Conservation (phyloP, 2,113 vertebrate species). For the Alces alces region DNA sequence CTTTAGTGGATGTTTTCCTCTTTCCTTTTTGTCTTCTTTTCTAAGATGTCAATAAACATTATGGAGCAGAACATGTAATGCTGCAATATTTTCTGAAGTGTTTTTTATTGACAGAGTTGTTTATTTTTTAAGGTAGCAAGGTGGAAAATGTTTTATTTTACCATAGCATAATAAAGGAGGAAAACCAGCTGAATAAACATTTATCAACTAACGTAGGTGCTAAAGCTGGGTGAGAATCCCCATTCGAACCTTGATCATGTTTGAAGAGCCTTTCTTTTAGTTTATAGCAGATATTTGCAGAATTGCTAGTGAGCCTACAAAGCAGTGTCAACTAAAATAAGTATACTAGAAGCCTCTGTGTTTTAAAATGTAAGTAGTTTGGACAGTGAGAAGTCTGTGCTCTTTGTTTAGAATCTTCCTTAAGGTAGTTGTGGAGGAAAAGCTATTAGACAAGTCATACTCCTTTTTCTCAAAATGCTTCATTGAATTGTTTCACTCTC, state of each 20-base stretch:
- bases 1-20: not conserved
- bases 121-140: slow-evolving; percentile 61
- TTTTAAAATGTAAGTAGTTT: slow-evolving; percentile 32
- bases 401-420: slow-evolving; percentile 16
- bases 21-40: not conserved
- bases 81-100: slow-evolving; percentile 45
- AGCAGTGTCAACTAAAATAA: not conserved
- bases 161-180: slow-evolving; percentile 64
- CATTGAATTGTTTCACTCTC: not conserved
- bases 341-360: not conserved
- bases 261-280: slow-evolving; percentile 49
- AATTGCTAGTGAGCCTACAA: slow-evolving; percentile 27
- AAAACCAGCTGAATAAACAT: slow-evolving; percentile 67
- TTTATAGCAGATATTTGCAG: slow-evolving; percentile 25
- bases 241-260: slow-evolving; percentile 36
- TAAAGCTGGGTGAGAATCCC: slow-evolving; percentile 55
- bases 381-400: not conserved
- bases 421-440: not conserved
- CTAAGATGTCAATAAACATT: slow-evolving; percentile 36
- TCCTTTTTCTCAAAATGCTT: not conserved
- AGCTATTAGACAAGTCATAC: not conserved
- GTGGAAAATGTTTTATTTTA: slow-evolving; percentile 53
- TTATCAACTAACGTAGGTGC: slow-evolving; percentile 69
- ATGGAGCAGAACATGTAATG: slow-evolving; percentile 16
- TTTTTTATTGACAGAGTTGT: slow-evolving; percentile 54